Evolutionary conservation across 2,888 invertebrate species (phyloP).

Genomic region (Endomychus coccineus): DNA sequence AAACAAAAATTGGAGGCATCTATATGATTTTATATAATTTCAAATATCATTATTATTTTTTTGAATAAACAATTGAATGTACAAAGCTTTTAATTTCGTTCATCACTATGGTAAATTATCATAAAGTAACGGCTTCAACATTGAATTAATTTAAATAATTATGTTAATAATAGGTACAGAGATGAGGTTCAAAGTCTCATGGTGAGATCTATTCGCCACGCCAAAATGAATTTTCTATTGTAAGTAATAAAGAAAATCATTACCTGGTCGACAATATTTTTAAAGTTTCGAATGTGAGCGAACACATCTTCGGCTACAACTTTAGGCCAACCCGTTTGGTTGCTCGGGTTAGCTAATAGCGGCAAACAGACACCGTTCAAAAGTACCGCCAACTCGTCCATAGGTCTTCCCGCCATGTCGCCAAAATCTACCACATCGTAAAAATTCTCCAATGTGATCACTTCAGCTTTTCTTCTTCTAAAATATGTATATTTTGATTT

Average conservation of each 20-base stretch:
- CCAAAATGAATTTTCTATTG: no score
- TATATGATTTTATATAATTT: no score
- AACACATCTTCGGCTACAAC: conserved; percentile 65
- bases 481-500: conserved; percentile 71
- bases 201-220: no score
- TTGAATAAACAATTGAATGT: no score
- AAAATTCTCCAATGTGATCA: conserved; percentile 56
- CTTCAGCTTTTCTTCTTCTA: conserved; percentile 56
- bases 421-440: conserved; percentile 54
- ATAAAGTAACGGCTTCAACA: no score
- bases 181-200: no score
- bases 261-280: conserved; percentile 61
- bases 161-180: no score
- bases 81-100: no score
- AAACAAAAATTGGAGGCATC: no score
- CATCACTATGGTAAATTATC: no score
- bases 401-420: conserved; percentile 62
- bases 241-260: neutral
- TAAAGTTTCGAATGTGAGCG: conserved; percentile 59
- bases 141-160: no score
- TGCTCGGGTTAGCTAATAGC: conserved; percentile 60
- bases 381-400: conserved; percentile 61
- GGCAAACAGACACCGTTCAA: conserved; percentile 69
- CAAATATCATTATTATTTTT: no score
- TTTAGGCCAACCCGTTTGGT: conserved; percentile 67